Percentiles rank a stretch among this genome's conserved stretches.
Evolutionary conservation across 1,140 invertebrate genomes (phyloP).

Genomic region (Plectrocnemia conspersa): DNA sequence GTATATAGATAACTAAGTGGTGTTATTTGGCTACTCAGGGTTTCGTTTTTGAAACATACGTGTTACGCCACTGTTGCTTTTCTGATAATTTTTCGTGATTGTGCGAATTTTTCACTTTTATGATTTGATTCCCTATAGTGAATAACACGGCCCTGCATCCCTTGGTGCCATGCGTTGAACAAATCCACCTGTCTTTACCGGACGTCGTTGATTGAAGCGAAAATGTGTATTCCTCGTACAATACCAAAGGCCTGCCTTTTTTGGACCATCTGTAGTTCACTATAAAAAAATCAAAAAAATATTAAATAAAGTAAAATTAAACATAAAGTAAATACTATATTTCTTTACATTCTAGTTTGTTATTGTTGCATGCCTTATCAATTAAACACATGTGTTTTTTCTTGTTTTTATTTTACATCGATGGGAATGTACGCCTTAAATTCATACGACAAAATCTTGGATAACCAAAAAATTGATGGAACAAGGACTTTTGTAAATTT

Average conservation of each 20-base stretch:
- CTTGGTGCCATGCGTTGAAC: slow-evolving; percentile 35
- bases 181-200: slow-evolving; percentile 35
- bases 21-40: no score
- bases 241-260: slow-evolving; percentile 24
- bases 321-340: not conserved
- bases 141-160: slow-evolving; percentile 32
- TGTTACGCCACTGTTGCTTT: not conserved
- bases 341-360: not conserved
- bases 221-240: slow-evolving; percentile 21
- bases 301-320: slow-evolving; percentile 1
- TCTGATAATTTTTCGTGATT: slow-evolving; percentile 15
- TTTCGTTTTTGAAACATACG: no score
- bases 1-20: no score
- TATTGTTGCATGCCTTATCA: no score
- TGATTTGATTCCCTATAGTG: slow-evolving; percentile 26
- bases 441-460: no score
- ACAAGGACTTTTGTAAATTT: no score
- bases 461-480: no score
- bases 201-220: slow-evolving; percentile 23
- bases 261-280: slow-evolving; percentile 28
- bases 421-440: no score
- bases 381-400: no score
- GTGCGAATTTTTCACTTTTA: slow-evolving; percentile 29
- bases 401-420: no score
- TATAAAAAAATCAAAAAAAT: slow-evolving; percentile 16